Base-by-base conservation (phyloP, 2,888 invertebrate species). In the Epirrhoe alternata region DNA sequence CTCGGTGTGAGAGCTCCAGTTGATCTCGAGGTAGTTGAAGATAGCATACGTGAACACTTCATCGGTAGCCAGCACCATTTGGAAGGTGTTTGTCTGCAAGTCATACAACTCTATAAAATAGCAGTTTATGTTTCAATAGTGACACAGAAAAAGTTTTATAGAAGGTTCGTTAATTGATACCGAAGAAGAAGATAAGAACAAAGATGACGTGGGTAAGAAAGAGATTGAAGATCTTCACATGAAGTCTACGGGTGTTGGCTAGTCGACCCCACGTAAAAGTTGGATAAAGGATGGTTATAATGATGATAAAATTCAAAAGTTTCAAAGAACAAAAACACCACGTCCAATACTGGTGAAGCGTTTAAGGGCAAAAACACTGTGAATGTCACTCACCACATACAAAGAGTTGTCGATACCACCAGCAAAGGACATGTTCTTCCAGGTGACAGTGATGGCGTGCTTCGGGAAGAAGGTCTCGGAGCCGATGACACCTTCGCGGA, bases 371-470 rank as follows among this genome's bases (percentile, higher is more conserved):
- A 5, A 51, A 7, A 12, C 10, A 5, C 8, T 35, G 35, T 35
- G 12, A 42, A 12, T 12, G 4, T 4, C 12, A 86, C 93, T 89
- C 83, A 96, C 96, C 91, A 90, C 94, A 81, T 92, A 96, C n/a
- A 97, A 88, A 0, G 97, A 95, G 85, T 96, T 96, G 72, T 96
- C 96, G 76, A 97, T 97, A 74, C 98, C 98, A 59, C 98, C 98
- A 80, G 97, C 95, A 85, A 98, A 98, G 0, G 98, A 97, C 89
- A 99, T 96, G 87, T 99, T 99, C 87, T 97, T 98, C 99, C 99
- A 99, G 0, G 99, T 99, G 62, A 97, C 95, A 68, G 98, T 97
- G 66, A 97, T 93, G 3, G 96, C 97, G 82, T 98, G 98, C 83
- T 98, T 98, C 0, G 99, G 98, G 74, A 96, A 94, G 89, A 99